Percentiles rank a stretch among this genome's conserved stretches.
Conservation (phyloP, 1,140 invertebrate species). For the Zaprionus kolodkinae region DNA sequence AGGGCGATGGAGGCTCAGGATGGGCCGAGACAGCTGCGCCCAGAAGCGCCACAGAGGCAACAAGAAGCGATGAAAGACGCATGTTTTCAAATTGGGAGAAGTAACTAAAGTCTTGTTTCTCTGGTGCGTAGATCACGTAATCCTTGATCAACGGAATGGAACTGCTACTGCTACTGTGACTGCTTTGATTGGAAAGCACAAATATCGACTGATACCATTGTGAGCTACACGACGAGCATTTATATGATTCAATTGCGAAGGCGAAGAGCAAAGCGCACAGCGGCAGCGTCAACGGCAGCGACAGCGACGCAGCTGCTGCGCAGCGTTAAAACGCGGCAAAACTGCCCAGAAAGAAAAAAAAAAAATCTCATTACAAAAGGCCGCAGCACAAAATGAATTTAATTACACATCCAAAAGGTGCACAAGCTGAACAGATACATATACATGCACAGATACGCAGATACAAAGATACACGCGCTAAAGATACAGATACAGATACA, state of each 20-base stretch:
- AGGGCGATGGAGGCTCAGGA: slow-evolving; percentile 86
- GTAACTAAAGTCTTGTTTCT: slow-evolving; percentile 44
- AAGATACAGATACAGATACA: slow-evolving; percentile 41
- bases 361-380: slow-evolving; percentile 78
- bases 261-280: background rate
- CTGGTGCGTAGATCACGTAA: slow-evolving; percentile 61
- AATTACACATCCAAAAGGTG: slow-evolving; percentile 77
- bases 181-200: slow-evolving; percentile 56
- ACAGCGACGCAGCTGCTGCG: slow-evolving; percentile 8
- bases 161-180: slow-evolving; percentile 1
- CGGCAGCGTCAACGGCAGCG: too few relatives aligned
- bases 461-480: slow-evolving; percentile 16
- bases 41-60: slow-evolving; percentile 79
- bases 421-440: slow-evolving; percentile 32
- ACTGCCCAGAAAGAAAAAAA: background rate
- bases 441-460: slow-evolving; percentile 11
- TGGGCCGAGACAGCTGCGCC: slow-evolving; percentile 85
- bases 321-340: slow-evolving; percentile 36
- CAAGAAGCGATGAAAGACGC: slow-evolving; percentile 84
- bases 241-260: slow-evolving; percentile 68
- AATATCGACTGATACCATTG: slow-evolving; percentile 65
- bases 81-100: slow-evolving; percentile 36
- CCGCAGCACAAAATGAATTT: slow-evolving; percentile 72
- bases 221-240: slow-evolving; percentile 48
- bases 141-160: slow-evolving; percentile 44